Evolutionary conservation across 2,888 invertebrate genomes (phyloP), one percentile per base, ranked within the genome.

Genomic region (Noctua janthe): DNA sequence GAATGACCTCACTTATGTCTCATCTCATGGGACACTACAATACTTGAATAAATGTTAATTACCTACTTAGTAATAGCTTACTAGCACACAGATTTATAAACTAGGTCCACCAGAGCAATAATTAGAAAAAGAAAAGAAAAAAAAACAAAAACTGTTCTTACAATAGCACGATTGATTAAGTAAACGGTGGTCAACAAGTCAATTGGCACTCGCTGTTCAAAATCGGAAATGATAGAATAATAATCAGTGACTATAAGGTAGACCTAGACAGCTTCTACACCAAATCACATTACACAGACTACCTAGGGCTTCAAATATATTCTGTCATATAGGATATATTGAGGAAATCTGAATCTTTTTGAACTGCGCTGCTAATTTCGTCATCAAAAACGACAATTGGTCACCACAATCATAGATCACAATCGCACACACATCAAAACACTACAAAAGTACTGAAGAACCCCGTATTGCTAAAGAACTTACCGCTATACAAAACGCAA

Each of bases 401-500:
- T n/a, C 59, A 62, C 59, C 29, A 64, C 43, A 69, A 69, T 49
- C 20, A 5, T 11, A 43, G 39, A 66, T 23, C 39, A 39, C 11
- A 43, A 10, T 23, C 17, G 4, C 5, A 66, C 29, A 51, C 35
- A 64, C n/a, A 47, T 35, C 13, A 20, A 74, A 51, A 43, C 29
- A 59, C 15, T 35, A n/a, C 20, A 70, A 43, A 71, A 20, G 10
- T 35, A 56, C 35, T 23, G 11, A 10, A 17, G 0, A n/a, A 15
- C 8, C 10, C 2, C 20, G 2, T 0, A 1, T 5, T 47, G 4
- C 0, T 15, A 29, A 15, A 64, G 29, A 69, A 85, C 85, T 85
- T 71, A 85, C 85, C 80, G 74, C 74, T 23, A 77, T 59, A 77
- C 39, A 69, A 23, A 82, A 59, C 11, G 54, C 74, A 66, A 85